Evolutionary conservation across 1,140 invertebrate genomes (phyloP), one percentile per base, ranked within the genome.

Genomic region (Arctopsyche grandis): DNA sequence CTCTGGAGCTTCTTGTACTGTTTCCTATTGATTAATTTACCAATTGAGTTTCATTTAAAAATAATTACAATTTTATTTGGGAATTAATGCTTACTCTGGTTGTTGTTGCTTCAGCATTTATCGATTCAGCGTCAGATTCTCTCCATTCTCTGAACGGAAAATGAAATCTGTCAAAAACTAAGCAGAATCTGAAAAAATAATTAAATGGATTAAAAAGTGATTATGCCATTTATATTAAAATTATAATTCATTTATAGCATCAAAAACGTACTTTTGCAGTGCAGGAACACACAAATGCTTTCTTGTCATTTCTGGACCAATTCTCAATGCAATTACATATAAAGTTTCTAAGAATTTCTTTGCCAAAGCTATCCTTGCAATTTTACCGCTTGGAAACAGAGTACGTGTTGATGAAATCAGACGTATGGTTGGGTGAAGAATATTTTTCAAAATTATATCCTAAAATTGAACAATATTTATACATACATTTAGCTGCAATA

Each of bases 231-330:
- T n/a, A n/a, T n/a, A n/a, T n/a, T n/a, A n/a, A 38, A 38, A 38
- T 38, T 1, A 38, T 38, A 38, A 38, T 38, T 38, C 29, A 38
- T 38, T 38, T 38, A 38, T 7, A 38, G 7, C 1, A 7, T 38
- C 3, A 38, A 38, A 38, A 38, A 7, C 7, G 52, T 74, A 88
- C 87, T 89, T 90, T 85, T 93, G 91, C 69, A 95, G 85, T 4
- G 91, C 89, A 14, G 92, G 90, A 60, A 94, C 91, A 69, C 91
- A 93, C 21, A 97, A 87, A 83, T 95, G 93, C 82, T 91, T 92
- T 71, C 93, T 91, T 0, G 94, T 96, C 92, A 95, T 95, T 83
- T 95, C 93, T 75, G 93, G 92, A 1, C 96, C 96, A 48, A 98
- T 91, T 74, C 96, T 89, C 22, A 95, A 87, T 10, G 94, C 93